These are phyloP conservation scores for Microctonus aethiopoides DNA, from an alignment of 2,888 invertebrate genomes.

Conservation along the genomic window DNA sequence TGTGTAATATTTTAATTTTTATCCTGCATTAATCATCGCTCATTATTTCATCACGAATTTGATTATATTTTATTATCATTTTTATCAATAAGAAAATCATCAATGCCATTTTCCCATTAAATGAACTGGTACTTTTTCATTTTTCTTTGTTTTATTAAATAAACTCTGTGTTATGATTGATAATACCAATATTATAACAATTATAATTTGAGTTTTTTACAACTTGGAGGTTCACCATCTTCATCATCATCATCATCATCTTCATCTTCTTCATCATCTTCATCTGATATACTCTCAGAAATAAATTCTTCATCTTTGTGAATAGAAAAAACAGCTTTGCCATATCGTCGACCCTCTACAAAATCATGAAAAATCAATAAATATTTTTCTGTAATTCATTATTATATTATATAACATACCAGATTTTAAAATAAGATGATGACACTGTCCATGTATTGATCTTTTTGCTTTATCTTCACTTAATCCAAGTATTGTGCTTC, in stretches of 20 bases:
- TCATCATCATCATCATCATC: too few species aligned
- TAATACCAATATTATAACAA: neutral
- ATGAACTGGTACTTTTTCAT: neutral
- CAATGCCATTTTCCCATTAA: neutral
- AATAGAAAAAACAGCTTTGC: slow-evolving; percentile 55
- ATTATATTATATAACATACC: slow-evolving; percentile 67
- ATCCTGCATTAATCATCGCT: neutral
- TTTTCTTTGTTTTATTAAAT: neutral
- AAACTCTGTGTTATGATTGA: neutral
- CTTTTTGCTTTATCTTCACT: slow-evolving; percentile 77
- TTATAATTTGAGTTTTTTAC: neutral
- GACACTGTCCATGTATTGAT: slow-evolving; percentile 72
- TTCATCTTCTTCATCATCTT: slow-evolving; percentile 7
- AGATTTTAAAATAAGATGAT: slow-evolving; percentile 74
- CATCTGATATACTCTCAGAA: slow-evolving; percentile 12
- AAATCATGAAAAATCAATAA: slow-evolving; percentile 21
- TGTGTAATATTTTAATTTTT: neutral
- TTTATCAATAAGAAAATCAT: too few species aligned
- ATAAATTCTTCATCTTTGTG: slow-evolving; percentile 17
- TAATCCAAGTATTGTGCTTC: slow-evolving; percentile 78
- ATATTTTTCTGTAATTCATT: neutral
- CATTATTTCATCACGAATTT: slow-evolving; percentile 9
- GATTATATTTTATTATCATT: neutral
- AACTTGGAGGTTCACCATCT: neutral
- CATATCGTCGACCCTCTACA: slow-evolving; percentile 58